phyloP scores from a whole-genome alignment of 2,888 invertebrate species.

The Sturmia bella region DNA sequence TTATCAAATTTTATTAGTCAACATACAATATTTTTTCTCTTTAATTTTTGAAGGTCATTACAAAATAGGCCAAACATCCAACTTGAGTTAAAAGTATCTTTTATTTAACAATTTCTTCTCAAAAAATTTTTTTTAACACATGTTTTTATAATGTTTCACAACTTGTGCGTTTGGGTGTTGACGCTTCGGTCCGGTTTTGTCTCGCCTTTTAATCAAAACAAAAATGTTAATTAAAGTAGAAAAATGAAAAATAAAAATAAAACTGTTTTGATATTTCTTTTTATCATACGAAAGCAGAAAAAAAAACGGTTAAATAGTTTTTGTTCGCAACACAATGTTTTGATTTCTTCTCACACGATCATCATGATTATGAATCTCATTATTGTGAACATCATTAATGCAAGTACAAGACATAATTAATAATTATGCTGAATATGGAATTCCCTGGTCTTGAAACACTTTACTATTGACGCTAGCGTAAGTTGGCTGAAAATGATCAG shows the following conservation, averaged over 20 bases:
- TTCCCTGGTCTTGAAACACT: too few species aligned
- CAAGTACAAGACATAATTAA: not conserved
- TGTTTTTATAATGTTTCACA: not conserved
- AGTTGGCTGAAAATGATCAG: too few species aligned
- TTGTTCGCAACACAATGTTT: not conserved
- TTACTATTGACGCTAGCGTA: too few species aligned
- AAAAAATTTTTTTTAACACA: not conserved
- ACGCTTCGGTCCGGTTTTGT: not conserved
- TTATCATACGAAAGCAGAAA: not conserved
- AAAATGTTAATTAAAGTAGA: slow-evolving; percentile 32
- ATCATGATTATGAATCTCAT: slow-evolving; percentile 7
- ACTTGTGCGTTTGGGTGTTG: not conserved
- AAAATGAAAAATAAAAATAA: slow-evolving; percentile 14
- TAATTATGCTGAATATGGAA: too few species aligned
- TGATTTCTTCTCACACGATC: slow-evolving; percentile 1
- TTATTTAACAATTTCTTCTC: slow-evolving; percentile 14
- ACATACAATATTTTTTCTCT: slow-evolving; percentile 10
- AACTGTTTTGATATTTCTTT: not conserved
- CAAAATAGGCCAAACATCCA: slow-evolving; percentile 17
- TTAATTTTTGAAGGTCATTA: slow-evolving; percentile 47
- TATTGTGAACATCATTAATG: not conserved
- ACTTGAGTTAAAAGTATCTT: not conserved
- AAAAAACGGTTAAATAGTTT: slow-evolving; percentile 28
- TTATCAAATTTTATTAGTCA: not conserved
- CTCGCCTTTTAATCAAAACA: slow-evolving; percentile 7